Conservation (phyloP, 2,113 vertebrate species). For the Alexandromys fortis region DNA sequence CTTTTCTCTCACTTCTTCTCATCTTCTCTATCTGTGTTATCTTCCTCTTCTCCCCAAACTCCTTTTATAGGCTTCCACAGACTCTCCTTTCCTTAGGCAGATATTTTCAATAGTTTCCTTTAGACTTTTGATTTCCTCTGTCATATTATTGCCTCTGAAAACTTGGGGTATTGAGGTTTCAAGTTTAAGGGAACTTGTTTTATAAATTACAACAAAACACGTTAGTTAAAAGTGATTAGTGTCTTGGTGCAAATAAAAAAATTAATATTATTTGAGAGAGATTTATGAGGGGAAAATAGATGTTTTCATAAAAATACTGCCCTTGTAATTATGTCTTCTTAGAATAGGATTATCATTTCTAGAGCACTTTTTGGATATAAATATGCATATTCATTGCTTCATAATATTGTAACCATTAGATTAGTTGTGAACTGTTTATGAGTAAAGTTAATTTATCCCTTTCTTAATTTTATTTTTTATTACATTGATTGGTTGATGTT, state of each 20-base stretch:
- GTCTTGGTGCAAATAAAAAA: constrained; percentile 37
- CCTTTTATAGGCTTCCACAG: neutral
- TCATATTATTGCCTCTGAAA: neutral
- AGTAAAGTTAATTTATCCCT: neutral
- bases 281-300: neutral
- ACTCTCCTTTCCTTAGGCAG: neutral
- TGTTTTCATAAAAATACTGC: neutral
- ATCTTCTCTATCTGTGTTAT: neutral
- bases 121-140: neutral
- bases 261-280: constrained; percentile 16
- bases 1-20: neutral
- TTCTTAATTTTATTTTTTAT: neutral
- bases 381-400: neutral
- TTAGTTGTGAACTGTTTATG: neutral
- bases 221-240: constrained; percentile 21
- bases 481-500: neutral
- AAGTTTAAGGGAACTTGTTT: neutral
- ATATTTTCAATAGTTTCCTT: neutral
- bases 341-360: neutral
- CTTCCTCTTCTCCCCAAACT: neutral
- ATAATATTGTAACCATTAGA: neutral
- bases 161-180: neutral
- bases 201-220: neutral
- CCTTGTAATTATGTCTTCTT: neutral
- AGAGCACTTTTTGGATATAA: neutral